Base-by-base conservation (phyloP, 2,888 invertebrate species). In the Sussaba pulchella region DNA sequence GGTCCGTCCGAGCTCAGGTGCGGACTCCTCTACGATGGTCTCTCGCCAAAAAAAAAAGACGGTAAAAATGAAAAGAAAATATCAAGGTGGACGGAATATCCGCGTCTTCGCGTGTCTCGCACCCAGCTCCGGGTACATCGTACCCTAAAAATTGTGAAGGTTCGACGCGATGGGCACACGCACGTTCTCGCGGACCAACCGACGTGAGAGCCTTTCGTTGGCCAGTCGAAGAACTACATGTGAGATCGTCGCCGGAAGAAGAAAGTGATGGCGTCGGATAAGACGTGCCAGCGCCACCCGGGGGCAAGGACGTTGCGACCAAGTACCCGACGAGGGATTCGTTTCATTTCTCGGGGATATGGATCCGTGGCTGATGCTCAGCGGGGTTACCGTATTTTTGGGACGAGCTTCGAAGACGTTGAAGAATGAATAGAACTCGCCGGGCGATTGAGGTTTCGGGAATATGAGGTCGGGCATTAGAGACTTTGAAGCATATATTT, bases 21-120 rank as follows among this genome's bases (percentile, higher is more conserved):
- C 41, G n/a, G 21, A 39, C 19, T 36, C 50, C 6, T 21, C 17
- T 19, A 2, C 4, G 21, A 6, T 31, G 9, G 21, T 24, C 26
- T 26, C 52, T 0, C 3, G n/a, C 50, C 21, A 12, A 4, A 6
- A 12, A 21, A 52, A 59, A 71, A 70, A 71, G n/a, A n/a, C n/a
- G n/a, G n/a, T n/a, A n/a, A n/a, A n/a, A n/a, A n/a, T n/a, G n/a
- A 76, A 83, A 81, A 83, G 78, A 80, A 78, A 82, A 77, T 81
- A 73, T 45, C 57, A 43, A 70, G 57, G 66, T 45, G 39, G 41
- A 83, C 79, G 82, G 82, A 85, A 83, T 84, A 84, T 85, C 82
- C 82, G 79, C 77, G 61, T 78, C 78, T 82, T 83, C 80, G 83
- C 83, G 78, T 82, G 85, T 81, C 63, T 75, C 71, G 76, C 69